Evolutionary conservation across 2,113 vertebrate species (phyloP).

Genomic region (Zosterops borbonicus): DNA sequence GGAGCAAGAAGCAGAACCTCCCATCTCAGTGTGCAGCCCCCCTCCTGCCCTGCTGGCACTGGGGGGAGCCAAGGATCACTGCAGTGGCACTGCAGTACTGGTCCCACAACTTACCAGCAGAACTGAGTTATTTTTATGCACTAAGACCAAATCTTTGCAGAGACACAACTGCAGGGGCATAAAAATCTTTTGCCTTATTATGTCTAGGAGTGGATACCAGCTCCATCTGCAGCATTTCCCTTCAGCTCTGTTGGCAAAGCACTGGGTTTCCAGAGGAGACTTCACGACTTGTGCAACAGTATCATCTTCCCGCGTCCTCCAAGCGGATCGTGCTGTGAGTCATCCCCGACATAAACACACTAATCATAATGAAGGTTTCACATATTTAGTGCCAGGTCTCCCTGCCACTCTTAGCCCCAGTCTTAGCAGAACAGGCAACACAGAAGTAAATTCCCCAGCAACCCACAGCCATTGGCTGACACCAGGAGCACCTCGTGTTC

Average conservation of each 20-base stretch:
- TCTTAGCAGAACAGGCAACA: background rate
- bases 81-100: background rate
- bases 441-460: background rate
- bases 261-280: background rate
- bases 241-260: background rate
- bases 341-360: background rate
- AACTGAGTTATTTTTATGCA: background rate
- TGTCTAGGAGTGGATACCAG: background rate
- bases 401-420: background rate
- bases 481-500: too few relatives aligned
- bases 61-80: rapidly evolving
- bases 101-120: background rate
- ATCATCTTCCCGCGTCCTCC: background rate
- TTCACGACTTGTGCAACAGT: background rate
- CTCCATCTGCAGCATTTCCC: background rate
- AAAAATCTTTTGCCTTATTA: background rate
- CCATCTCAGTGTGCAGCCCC: background rate
- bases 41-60: rapidly evolving
- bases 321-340: background rate
- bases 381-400: background rate
- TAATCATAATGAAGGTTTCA: background rate
- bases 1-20: background rate
- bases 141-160: background rate
- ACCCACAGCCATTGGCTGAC: background rate
- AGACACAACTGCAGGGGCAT: background rate